Evolutionary conservation across 2,113 vertebrate genomes (phyloP).

Genomic region (Paradoxurus hermaphroditus): DNA sequence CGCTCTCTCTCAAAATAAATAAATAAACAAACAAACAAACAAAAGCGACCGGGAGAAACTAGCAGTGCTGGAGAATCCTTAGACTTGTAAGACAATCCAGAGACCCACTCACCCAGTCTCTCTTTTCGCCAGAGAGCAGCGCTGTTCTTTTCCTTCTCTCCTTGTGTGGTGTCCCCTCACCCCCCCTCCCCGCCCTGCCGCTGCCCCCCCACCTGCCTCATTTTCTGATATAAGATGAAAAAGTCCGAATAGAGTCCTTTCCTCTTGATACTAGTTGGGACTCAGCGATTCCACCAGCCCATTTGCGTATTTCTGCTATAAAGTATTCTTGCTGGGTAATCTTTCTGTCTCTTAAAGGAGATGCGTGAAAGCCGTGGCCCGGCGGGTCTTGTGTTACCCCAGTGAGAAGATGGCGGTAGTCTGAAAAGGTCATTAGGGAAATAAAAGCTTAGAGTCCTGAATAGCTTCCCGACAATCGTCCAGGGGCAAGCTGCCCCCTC

Average conservation of each 20-base stretch:
- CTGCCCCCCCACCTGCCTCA: background rate
- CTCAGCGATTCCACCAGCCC: background rate
- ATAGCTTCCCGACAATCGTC: background rate
- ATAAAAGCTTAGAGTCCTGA: background rate
- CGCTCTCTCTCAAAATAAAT: too few species aligned
- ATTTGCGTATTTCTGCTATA: background rate
- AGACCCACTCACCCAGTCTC: background rate
- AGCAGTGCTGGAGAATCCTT: background rate
- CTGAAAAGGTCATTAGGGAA: background rate
- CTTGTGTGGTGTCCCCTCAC: background rate
- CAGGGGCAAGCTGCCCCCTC: background rate
- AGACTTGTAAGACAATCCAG: background rate
- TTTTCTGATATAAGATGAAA: background rate
- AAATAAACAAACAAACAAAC: too few species aligned
- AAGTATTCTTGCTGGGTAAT: background rate
- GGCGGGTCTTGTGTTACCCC: background rate
- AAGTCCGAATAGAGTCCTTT: background rate
- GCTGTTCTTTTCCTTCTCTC: background rate
- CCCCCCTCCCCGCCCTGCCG: too few species aligned
- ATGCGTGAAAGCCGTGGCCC: background rate
- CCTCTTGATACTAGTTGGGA: background rate
- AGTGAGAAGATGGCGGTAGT: background rate
- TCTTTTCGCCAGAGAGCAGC: background rate
- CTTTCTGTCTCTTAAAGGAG: background rate
- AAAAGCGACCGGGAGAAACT: background rate